Base-by-base conservation (phyloP, 2,888 invertebrate genomes). In the Achlya flavicornis region DNA sequence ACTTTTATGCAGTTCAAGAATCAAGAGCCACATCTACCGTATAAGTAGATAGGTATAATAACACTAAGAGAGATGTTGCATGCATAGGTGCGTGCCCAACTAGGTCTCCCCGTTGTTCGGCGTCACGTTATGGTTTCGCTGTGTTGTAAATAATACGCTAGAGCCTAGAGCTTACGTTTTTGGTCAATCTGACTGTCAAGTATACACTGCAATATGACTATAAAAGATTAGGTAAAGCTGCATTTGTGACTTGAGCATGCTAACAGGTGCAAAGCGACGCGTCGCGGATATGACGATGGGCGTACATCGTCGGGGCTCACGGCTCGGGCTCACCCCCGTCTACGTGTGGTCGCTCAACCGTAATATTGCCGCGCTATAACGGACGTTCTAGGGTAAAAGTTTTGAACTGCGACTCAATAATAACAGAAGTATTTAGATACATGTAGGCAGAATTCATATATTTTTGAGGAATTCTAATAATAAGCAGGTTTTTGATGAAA, bases 51-150 rank as follows among this genome's bases (percentile, higher is more conserved):
- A 41, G 41, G 38, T 38, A 48, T 16, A 16, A 53, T 10, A 3
- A 46, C 46, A 7, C 1, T 53, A 10, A 3, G 10, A 38, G n/a
- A 59, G 35, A 59, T 59, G 16, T 38, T 38, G 38, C 35, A 58
- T 58, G 72, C 69, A 69, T 64, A 73, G 73, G 75, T 74, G 75
- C 79, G 78, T 81, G 80, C 72, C n/a, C 74, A 85, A 79, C 81
- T 85, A 78, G 86, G 85, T 68, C 85, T 84, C 66, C 75, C 87
- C 84, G 86, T 83, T 87, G 84, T 64, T 63, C 72, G 71, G 38
- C 48, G 53, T 53, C 53, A 53, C 53, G 53, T 53, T 53, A 53
- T 53, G 53, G 53, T 53, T 53, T 19, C 16, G 53, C 10, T 19
- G 19, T 19, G 53, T 53, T 7, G 10, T 19, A 19, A 53, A 46